Evolutionary conservation across 2,113 vertebrate genomes (phyloP).

Genomic region (Hystrix brachyura): DNA sequence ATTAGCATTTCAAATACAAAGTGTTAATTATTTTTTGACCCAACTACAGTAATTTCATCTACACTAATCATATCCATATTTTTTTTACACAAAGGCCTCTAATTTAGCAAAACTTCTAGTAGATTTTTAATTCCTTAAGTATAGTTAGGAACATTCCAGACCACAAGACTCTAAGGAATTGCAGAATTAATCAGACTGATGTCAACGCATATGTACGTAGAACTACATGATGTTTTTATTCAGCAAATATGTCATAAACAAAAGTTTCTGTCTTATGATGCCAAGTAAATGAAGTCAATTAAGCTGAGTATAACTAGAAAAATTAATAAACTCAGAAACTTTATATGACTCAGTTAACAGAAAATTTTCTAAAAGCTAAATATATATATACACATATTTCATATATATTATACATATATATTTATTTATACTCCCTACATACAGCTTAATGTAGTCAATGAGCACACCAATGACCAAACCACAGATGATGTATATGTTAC

Average conservation of each 20-base stretch:
- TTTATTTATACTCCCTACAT: not conserved
- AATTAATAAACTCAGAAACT: slow-evolving; percentile 7
- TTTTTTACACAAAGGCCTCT: slow-evolving; percentile 60
- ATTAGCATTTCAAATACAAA: slow-evolving; percentile 29
- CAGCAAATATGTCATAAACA: slow-evolving; percentile 29
- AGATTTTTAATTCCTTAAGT: slow-evolving; percentile 68
- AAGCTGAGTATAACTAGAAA: slow-evolving; percentile 26
- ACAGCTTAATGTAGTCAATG: not conserved
- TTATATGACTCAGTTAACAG: slow-evolving; percentile 34
- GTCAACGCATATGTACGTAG: slow-evolving; percentile 49
- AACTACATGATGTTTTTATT: slow-evolving; percentile 58
- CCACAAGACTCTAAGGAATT: slow-evolving; percentile 48
- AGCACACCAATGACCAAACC: not conserved
- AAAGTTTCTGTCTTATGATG: slow-evolving; percentile 40
- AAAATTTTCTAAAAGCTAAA: slow-evolving; percentile 34
- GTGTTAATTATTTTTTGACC: slow-evolving; percentile 43
- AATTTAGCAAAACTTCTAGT: slow-evolving; percentile 60
- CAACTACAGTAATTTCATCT: slow-evolving; percentile 58
- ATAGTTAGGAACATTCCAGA: slow-evolving; percentile 59
- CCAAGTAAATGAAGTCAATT: slow-evolving; percentile 36
- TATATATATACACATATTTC: not conserved
- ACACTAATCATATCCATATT: slow-evolving; percentile 56
- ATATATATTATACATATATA: not conserved
- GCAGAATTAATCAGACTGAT: slow-evolving; percentile 60
- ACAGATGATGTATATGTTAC: slow-evolving; percentile 9